Evolutionary conservation across 2,797 vertebrate genomes (phyloP), one percentile per base, ranked within the genome.

Genomic region (Darevskia nairensis): DNA sequence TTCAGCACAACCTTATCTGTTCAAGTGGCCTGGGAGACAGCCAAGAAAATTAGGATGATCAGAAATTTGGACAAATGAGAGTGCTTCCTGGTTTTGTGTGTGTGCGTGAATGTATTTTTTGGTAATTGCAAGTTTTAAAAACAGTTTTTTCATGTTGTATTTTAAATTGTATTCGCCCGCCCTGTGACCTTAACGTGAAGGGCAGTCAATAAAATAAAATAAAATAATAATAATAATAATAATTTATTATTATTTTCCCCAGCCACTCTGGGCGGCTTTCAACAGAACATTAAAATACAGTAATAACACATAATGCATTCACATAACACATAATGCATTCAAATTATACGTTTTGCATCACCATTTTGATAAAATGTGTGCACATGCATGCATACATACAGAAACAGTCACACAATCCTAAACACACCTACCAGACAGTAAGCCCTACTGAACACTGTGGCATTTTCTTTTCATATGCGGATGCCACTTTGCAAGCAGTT

Each of bases 21-120:
- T 2, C 74, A 80, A 84, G 32, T 87, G 85, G 90, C 15, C 86
- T 81, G 94, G 87, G 89, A 79, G 88, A 86, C 82, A 64, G 86
- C 50, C 79, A 75, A 87, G 68, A 75, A 75, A 61, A 74, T 75
- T n/a, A 75, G 39, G 50, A 81, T 75, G 55, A 74, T 64, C 44
- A 81, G 78, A 87, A 81, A 87, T 39, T 7, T 41, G 46, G 78
- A 81, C 78, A 74, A 87, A 81, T 80, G 39, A 81, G 50, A 55
- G 44, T 46, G 23, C 39, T 87, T 87, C 86, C 27, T 87, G 35
- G 75, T 81, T 17, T 1, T 55, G 1, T 55, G 50, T 55, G 50
- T 15, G 50, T 15, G 50, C 3, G 11, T 50, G 13, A 55, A 55
- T 55, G 50, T 55, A 55, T 55, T 55, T 50, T 50, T 50, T 50